These are phyloP conservation scores for Enteromius unitaeniatus DNA, from an alignment of 2,797 vertebrate species.

Conservation along the genomic window DNA sequence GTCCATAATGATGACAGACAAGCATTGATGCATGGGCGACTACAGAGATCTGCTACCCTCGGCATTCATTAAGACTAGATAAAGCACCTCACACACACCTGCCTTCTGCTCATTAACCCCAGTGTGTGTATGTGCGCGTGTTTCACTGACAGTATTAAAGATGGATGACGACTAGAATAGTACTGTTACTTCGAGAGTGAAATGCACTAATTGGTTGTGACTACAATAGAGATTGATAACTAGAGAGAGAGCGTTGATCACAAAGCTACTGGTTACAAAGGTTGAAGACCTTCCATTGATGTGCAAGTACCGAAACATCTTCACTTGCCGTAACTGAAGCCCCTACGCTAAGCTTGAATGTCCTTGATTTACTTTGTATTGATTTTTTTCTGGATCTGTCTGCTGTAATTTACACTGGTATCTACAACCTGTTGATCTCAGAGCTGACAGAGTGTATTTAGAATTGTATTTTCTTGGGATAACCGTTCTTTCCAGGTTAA, in stretches of 20 bases:
- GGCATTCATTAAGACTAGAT: constrained; percentile 63
- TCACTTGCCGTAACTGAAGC: not conserved
- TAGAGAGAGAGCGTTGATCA: not conserved
- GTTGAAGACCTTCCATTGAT: not conserved
- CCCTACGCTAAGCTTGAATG: not conserved
- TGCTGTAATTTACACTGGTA: not conserved
- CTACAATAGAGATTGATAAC: constrained; percentile 3
- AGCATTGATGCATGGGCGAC: constrained; percentile 57
- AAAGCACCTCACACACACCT: constrained; percentile 59
- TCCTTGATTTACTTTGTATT: constrained; percentile 26
- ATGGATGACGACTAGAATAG: constrained; percentile 20
- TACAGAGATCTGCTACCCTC: constrained; percentile 55
- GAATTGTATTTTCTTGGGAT: not conserved
- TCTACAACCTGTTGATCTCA: constrained; percentile 21
- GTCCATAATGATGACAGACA: constrained; percentile 64
- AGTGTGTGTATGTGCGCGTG: constrained; percentile 5
- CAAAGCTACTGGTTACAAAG: constrained; percentile 1
- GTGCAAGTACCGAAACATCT: not conserved
- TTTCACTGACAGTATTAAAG: constrained; percentile 38
- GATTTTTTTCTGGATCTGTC: constrained; percentile 15
- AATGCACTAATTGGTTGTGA: constrained; percentile 19
- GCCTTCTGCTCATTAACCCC: constrained; percentile 62
- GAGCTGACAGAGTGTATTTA: not conserved
- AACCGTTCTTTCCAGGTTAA: constrained; percentile 3
- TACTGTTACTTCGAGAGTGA: constrained; percentile 11